These are phyloP conservation scores for Sardinella longiceps DNA, from an alignment of 2,797 vertebrate species.

Conservation along the genomic window DNA sequence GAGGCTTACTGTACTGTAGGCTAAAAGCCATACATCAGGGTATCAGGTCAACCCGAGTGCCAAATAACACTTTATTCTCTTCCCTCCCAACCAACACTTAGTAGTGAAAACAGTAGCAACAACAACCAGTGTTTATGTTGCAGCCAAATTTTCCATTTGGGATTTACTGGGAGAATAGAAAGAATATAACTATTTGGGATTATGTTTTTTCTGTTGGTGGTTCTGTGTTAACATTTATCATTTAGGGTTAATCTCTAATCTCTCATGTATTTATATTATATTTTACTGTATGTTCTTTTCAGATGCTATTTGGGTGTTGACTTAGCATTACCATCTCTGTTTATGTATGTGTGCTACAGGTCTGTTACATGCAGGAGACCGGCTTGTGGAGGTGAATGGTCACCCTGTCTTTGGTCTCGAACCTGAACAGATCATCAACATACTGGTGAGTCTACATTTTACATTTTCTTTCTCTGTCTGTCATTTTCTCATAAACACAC, in stretches of 20 bases:
- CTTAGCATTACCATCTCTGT: not conserved
- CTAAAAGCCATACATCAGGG: not conserved
- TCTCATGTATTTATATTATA: too few relatives aligned
- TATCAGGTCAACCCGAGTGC: not conserved
- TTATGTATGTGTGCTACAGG: conserved; percentile 67
- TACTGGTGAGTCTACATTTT: conserved; percentile 78
- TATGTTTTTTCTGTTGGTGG: too few relatives aligned
- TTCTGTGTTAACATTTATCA: too few relatives aligned
- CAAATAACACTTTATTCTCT: not conserved
- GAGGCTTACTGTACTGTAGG: conserved; percentile 53
- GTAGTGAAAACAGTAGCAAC: not conserved
- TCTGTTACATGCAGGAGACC: conserved; percentile 90
- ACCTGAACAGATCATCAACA: conserved; percentile 93
- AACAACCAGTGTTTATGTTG: too few relatives aligned
- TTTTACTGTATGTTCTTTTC: too few relatives aligned
- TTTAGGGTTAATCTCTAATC: too few relatives aligned
- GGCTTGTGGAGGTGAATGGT: conserved; percentile 92
- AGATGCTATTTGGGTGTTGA: not conserved
- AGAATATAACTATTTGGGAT: too few relatives aligned
- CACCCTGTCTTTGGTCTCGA: conserved; percentile 89
- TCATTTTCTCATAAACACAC: not conserved
- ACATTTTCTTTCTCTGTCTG: not conserved
- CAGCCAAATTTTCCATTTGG: too few relatives aligned
- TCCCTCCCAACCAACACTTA: not conserved
- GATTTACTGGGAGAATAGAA: too few relatives aligned